phyloP scores from a whole-genome alignment of 37 sponge, comb jelly and placozoan species.

The Haliclona indistincta region DNA sequence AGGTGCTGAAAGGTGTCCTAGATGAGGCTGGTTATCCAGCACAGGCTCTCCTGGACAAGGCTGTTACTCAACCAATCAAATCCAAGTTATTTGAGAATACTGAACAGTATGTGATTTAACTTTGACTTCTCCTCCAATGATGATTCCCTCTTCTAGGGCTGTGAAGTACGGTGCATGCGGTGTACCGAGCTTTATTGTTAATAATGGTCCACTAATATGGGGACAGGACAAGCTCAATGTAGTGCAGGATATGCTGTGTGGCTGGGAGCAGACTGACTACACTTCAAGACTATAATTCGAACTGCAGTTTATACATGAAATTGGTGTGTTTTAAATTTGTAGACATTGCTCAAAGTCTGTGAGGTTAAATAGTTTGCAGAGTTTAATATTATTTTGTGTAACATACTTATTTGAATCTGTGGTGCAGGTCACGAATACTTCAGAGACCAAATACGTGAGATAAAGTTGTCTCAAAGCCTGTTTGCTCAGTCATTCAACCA shows the following conservation, averaged over 20 bases:
- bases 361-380: no score
- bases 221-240: constrained; percentile 90
- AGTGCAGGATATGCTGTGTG: constrained; percentile 91
- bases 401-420: no score
- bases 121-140: background rate
- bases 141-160: constrained; percentile 58
- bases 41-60: constrained; percentile 24
- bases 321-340: no score
- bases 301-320: no score
- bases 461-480: no score
- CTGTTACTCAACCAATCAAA: constrained; percentile 39
- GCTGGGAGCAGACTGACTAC: constrained; percentile 61
- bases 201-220: constrained; percentile 68
- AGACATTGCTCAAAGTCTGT: no score
- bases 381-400: no score
- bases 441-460: no score
- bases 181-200: constrained; percentile 85
- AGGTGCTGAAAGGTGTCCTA: constrained; percentile 58
- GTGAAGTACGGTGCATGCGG: constrained; percentile 79
- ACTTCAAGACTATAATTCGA: no score
- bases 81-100: constrained; percentile 54
- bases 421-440: no score
- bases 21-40: constrained; percentile 52
- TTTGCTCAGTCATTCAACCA: no score
- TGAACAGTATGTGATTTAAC: constrained; percentile 16